Evolutionary conservation across 1,140 invertebrate genomes (phyloP), one percentile per base, ranked within the genome.

Genomic region (Coelopa frigida): DNA sequence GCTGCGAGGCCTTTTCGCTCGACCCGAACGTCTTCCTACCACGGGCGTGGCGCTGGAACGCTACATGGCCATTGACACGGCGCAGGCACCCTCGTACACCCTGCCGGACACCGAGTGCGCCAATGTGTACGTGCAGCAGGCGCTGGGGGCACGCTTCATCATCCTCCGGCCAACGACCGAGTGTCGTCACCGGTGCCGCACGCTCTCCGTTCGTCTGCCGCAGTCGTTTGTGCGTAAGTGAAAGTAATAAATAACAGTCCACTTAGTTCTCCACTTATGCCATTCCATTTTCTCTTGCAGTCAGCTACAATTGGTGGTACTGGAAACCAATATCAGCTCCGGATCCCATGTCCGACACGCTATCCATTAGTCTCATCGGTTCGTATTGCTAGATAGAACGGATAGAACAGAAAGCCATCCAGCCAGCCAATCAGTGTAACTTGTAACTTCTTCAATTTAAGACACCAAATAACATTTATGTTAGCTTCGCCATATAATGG

Each of bases 261-360:
- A 8, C 6, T 39, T 11, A 11, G 23, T 39, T 10, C 23, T 39
- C 23, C 6, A 14, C 6, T 6, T 8, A 36, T 8, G 18, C 23
- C 39, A 7, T 21, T 15, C 17, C 21, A 33, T 35, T 33, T 40
- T 49, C 15, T 35, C n/a, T 49, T 47, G 24, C 59, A 85, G 83
- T 86, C 52, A 84, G 79, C 72, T 87, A 84, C 57, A 85, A 85
- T 64, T 85, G 83, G 82, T 82, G 83, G 75, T 85, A 84, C 56
- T 87, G 83, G 81, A 74, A 80, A 58, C 81, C 82, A 32, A 65
- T 78, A 26, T 83, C 81, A 61, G 65, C 78, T 47, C 78, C 82
- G 33, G 72, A 73, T 49, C 60, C 61, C 36, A 49, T 78, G 49
- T 64, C 74, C 41, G 74, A 77, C 37, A 68, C 71, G 41, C 57